Evolutionary conservation across 2,888 invertebrate species (phyloP).

Genomic region (Cryptus viduatorius): DNA sequence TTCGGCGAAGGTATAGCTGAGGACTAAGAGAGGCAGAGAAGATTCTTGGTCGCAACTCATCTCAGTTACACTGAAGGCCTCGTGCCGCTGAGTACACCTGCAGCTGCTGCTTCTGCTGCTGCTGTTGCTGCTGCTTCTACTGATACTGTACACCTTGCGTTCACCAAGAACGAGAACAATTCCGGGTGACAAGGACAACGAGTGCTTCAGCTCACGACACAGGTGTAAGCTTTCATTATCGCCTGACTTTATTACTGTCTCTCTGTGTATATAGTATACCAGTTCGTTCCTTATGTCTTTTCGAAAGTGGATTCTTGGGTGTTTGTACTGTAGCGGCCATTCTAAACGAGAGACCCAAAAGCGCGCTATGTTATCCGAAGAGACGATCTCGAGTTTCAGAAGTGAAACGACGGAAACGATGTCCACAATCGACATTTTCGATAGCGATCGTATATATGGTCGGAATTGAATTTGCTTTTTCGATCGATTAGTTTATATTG

Average conservation of each 20-base stretch:
- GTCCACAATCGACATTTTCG: conserved; percentile 70
- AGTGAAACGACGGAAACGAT: conserved; percentile 80
- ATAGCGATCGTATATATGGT: neutral
- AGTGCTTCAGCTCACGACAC: conserved; percentile 25
- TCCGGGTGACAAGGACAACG: conserved; percentile 48
- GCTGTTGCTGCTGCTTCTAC: conserved; percentile 21
- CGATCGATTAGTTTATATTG: too few species aligned
- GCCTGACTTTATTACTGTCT: conserved; percentile 68
- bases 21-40: conserved; percentile 30
- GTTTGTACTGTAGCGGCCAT: conserved; percentile 35
- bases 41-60: conserved; percentile 44
- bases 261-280: conserved; percentile 1
- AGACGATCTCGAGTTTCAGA: conserved; percentile 80
- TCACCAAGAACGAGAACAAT: conserved; percentile 51
- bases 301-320: conserved; percentile 25
- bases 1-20: conserved; percentile 7
- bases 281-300: conserved; percentile 38
- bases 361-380: conserved; percentile 76
- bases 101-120: conserved; percentile 22
- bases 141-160: conserved; percentile 30
- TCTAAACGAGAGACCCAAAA: conserved; percentile 51
- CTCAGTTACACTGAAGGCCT: conserved; percentile 50
- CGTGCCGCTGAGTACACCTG: conserved; percentile 40
- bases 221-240: conserved; percentile 74
- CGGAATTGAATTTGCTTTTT: too few species aligned